These are phyloP conservation scores for Mimumesa dahlbomi DNA, from an alignment of 2,888 invertebrate genomes.

Conservation along the genomic window DNA sequence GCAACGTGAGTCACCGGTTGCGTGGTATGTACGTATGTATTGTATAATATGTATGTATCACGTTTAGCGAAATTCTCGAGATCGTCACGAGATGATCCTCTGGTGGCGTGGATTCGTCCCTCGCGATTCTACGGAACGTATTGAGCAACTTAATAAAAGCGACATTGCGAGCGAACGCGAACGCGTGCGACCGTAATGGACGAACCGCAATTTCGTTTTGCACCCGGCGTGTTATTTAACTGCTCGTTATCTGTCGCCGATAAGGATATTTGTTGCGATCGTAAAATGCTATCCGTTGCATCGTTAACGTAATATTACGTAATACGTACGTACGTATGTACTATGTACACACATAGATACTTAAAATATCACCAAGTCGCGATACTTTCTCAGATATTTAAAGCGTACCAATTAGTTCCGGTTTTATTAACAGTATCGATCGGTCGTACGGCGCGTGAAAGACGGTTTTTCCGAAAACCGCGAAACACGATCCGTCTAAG, in stretches of 20 bases:
- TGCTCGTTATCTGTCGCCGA: background rate
- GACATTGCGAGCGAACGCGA: background rate
- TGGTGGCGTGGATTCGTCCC: too few relatives aligned
- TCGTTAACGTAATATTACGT: background rate
- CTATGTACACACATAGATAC: too few relatives aligned
- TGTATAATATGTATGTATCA: background rate
- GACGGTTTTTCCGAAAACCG: background rate
- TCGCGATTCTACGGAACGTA: too few relatives aligned
- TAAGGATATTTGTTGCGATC: slow-evolving; percentile 1
- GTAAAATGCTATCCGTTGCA: too few relatives aligned
- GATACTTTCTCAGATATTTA: background rate
- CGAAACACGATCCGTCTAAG: too few relatives aligned
- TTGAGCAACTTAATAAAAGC: background rate
- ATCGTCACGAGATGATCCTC: too few relatives aligned
- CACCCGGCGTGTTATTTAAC: background rate
- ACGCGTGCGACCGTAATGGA: background rate
- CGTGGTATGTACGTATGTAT: too few relatives aligned
- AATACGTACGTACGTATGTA: background rate
- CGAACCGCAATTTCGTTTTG: background rate
- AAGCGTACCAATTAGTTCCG: background rate
- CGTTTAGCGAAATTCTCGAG: background rate
- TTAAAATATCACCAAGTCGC: too few relatives aligned
- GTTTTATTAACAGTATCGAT: background rate
- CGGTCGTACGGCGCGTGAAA: background rate
- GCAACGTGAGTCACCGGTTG: background rate